A percentile compares a stretch with the other conserved stretches of the same genome.
phyloP scores from a whole-genome alignment of 2,888 invertebrate species.

The Parelbella ahira region DNA sequence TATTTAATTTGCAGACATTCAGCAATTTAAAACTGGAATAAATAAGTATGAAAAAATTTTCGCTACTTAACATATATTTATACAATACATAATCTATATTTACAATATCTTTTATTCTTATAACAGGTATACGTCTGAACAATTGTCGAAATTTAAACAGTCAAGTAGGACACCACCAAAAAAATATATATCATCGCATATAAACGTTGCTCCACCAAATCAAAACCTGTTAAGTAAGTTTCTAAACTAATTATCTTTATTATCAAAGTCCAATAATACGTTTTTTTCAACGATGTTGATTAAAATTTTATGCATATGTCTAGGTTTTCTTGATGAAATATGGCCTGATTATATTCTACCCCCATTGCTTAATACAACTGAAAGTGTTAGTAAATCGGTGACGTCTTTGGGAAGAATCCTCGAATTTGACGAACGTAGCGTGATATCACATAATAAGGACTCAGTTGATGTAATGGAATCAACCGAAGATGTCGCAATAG shows the following conservation, averaged over 20 bases:
- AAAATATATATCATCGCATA: conserved; percentile 21
- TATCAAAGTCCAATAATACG: no score
- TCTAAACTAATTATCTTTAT: not conserved
- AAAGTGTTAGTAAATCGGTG: conserved; percentile 54
- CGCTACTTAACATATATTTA: no score
- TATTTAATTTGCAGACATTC: conserved; percentile 3
- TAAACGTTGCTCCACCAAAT: conserved; percentile 44
- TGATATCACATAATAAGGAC: no score
- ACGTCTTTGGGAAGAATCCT: conserved; percentile 55
- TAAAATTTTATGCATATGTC: no score
- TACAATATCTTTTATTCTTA: no score
- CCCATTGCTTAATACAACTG: conserved; percentile 42
- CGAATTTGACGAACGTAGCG: conserved; percentile 44
- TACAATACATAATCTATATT: no score
- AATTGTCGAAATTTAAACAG: not conserved
- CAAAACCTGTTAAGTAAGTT: conserved; percentile 53
- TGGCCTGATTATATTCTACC: conserved; percentile 52
- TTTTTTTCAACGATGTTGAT: no score
- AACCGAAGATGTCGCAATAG: no score
- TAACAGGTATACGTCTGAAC: not conserved
- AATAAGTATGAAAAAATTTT: conserved; percentile 4
- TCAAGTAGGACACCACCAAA: conserved; percentile 20
- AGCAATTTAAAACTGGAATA: not conserved
- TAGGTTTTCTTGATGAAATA: conserved; percentile 43
- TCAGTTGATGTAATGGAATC: no score